A percentile compares a stretch with the other conserved stretches of the same genome.
These are phyloP conservation scores for Lepas anatifera DNA, from an alignment of 2,888 invertebrate species.

Conservation along the genomic window DNA sequence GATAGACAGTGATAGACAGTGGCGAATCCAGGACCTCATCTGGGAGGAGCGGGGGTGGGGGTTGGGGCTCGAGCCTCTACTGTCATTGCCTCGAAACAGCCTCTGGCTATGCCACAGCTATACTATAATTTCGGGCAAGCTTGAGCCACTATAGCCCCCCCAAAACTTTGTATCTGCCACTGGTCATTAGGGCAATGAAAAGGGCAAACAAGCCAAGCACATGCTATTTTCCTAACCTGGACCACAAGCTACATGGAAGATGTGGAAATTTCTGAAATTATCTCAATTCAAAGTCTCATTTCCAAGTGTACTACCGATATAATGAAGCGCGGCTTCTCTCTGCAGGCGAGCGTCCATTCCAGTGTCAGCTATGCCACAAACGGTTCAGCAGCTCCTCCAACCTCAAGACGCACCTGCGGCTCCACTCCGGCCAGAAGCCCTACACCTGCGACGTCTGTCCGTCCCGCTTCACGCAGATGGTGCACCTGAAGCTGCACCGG, in stretches of 20 bases:
- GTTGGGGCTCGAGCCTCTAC: no score
- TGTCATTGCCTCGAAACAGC: no score
- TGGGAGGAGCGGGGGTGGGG: no score
- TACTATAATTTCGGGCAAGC: no score
- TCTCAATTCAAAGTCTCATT: not conserved
- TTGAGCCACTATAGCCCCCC: no score
- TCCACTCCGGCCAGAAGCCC: constrained; percentile 91
- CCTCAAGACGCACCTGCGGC: constrained; percentile 89
- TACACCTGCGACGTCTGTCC: constrained; percentile 93
- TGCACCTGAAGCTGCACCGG: constrained; percentile 76
- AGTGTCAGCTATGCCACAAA: constrained; percentile 95
- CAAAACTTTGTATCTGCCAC: no score
- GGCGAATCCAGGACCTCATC: no score
- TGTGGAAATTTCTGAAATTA: not conserved
- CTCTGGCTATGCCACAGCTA: no score
- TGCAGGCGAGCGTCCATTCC: constrained; percentile 75
- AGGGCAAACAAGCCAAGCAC: no score
- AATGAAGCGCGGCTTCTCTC: not conserved
- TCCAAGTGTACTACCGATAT: not conserved
- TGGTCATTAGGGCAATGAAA: no score
- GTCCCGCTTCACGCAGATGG: constrained; percentile 97
- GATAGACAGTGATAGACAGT: no score
- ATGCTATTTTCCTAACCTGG: no score
- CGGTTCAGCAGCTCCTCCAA: constrained; percentile 96
- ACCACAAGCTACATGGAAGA: not conserved